phyloP scores from a whole-genome alignment of 2,113 vertebrate species.

The Meleagris gallopavo region DNA sequence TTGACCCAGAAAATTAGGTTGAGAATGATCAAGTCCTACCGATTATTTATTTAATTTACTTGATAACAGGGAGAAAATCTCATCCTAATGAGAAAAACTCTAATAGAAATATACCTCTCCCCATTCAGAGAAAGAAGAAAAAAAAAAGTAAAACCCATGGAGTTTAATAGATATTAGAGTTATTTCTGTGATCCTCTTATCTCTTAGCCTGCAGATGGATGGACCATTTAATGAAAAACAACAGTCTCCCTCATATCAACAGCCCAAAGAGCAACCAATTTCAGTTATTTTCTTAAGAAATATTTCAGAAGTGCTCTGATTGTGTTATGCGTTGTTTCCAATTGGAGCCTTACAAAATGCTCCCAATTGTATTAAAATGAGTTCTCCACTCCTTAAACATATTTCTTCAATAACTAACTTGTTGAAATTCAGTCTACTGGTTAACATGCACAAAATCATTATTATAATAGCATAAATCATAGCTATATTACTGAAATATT shows the following conservation, averaged over 20 bases:
- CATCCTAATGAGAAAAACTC: slow-evolving; percentile 38
- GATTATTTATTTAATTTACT: slow-evolving; percentile 55
- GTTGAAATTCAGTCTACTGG: not conserved
- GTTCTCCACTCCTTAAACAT: not conserved
- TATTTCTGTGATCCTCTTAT: slow-evolving; percentile 55
- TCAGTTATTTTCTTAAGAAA: not conserved
- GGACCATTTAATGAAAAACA: slow-evolving; percentile 29
- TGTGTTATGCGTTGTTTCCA: not conserved
- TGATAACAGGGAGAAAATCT: slow-evolving; percentile 49
- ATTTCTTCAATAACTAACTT: slow-evolving; percentile 21
- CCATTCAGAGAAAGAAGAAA: not conserved
- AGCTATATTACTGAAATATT: not conserved
- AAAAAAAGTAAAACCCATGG: not conserved
- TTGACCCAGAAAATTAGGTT: slow-evolving; percentile 27
- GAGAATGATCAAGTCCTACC: not conserved
- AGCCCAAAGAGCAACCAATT: not conserved
- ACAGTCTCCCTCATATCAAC: not conserved
- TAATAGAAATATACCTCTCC: not conserved
- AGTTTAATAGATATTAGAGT: slow-evolving; percentile 32
- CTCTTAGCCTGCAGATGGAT: slow-evolving; percentile 30
- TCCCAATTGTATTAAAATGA: not conserved
- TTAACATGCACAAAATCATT: not conserved
- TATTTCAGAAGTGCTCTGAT: not conserved
- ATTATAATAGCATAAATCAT: not conserved
- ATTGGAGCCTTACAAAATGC: not conserved